Evolutionary conservation across 2,888 invertebrate genomes (phyloP), one percentile per base, ranked within the genome.

Genomic region (Tenthredo mesomela): DNA sequence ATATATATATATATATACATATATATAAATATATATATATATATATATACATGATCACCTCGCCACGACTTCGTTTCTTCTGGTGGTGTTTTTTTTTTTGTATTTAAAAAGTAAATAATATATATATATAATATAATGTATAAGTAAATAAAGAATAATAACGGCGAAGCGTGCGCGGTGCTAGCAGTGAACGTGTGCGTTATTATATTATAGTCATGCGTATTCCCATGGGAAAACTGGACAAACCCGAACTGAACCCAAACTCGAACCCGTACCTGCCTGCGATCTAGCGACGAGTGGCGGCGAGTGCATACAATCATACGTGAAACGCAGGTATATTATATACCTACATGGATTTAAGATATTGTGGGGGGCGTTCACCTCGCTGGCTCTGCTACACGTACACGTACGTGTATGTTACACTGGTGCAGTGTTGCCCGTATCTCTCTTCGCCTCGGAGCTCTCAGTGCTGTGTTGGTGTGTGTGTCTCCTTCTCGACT

Each of bases 141-240:
- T 25, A 61, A 25, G 25, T 61, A 61, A 61, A 61, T 61, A 61
- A 61, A 21, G 10, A 61, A 25, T 61, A 61, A 73, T 73, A 73
- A 73, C 71, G 71, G 40, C 71, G 61, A 40, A 21, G 61, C n/a
- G 37, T 37, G 78, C 54, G 37, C 47, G 47, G 47, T 47, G 47
- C 4, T 47, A 12, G 29, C 33, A 29, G 50, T 61, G 47, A n/a
- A 54, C 29, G 47, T 54, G 47, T 50, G 75, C 75, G 78, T 78
- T 54, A 54, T 54, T 54, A 54, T 47, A 25, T 50, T 54, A 54
- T 67, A 47, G 61, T 43, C 37, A 37, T 47, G 80, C 80, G 80
- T 91, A 91, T 91, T 90, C 91, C 90, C 90, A 91, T 90, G 91
- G 91, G 90, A 91, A 91, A 90, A 91, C 90, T 90, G 91, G 90